Evolutionary conservation across 2,888 invertebrate genomes (phyloP), one percentile per base, ranked within the genome.

Genomic region (Dendrolimus houi): DNA sequence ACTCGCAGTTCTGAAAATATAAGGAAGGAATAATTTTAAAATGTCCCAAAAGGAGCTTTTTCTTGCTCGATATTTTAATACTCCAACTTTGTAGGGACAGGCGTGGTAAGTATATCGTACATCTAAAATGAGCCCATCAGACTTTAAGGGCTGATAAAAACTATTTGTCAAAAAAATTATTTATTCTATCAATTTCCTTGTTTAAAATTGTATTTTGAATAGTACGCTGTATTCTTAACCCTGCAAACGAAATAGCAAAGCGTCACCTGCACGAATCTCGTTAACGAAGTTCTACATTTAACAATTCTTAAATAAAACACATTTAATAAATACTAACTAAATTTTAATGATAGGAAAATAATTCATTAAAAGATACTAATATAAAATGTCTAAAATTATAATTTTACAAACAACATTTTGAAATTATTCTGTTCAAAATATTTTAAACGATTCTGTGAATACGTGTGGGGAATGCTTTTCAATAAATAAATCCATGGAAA

Each of bases 261-360:
- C 29, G 29, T 29, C 29, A 29, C 29, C 29, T 29, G 29, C 29
- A 29, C 29, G 29, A 29, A 29, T 0, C 6, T 6, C 17, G 17
- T 17, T 17, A 17, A 17, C 6, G 29, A 29, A 29, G 29, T 3
- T 29, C 29, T 3, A 29, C 29, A 29, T 29, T 29, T 29, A 29
- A 29, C 6, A 6, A 29, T 29, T 29, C 6, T 29, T 29, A 29
- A 29, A 29, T 29, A 29, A 29, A 29, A 29, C 29, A 29, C 29
- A 6, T 29, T 29, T 3, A 29, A 29, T 29, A 29, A 65, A 69
- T 75, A 74, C 70, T 74, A 78, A 75, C 75, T 81, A 79, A 80
- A 76, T 70, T 85, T 86, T 87, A 87, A 83, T 87, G 74, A 85
- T 84, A 83, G 82, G 83, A 87, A 88, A 89, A 85, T 85, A 87